A percentile compares a stretch with the other conserved stretches of the same genome.
These are phyloP conservation scores for Sebastiscus tertius DNA, from an alignment of 2,797 vertebrate genomes.

Conservation along the genomic window DNA sequence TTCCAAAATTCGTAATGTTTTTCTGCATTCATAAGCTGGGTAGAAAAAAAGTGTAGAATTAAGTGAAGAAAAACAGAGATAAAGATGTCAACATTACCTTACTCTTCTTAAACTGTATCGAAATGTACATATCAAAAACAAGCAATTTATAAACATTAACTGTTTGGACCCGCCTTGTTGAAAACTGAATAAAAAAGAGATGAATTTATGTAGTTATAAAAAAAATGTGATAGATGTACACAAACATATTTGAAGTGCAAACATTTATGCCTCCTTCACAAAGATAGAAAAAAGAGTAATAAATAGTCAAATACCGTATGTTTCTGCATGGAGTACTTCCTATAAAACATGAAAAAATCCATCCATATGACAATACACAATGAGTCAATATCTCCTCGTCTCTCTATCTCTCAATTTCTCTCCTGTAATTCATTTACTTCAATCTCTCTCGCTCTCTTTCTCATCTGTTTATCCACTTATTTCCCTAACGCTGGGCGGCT, in stretches of 20 bases:
- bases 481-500: slow-evolving; percentile 54
- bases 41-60: not conserved
- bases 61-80: not conserved
- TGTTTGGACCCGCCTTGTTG: not conserved
- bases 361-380: not conserved
- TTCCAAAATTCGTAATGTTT: not conserved
- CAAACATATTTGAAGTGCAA: not conserved
- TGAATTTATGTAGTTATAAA: not conserved
- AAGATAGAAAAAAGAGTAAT: not conserved
- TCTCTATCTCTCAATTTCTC: not conserved
- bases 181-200: not conserved
- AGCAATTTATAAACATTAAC: not conserved
- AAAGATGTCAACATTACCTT: not conserved
- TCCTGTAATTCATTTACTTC: slow-evolving; percentile 39
- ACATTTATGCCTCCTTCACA: not conserved
- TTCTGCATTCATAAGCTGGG: not conserved
- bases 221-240: not conserved
- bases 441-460: slow-evolving; percentile 33
- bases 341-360: not conserved
- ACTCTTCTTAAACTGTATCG: not conserved
- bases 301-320: not conserved
- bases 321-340: not conserved
- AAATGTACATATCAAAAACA: not conserved
- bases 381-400: not conserved
- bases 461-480: slow-evolving; percentile 75